Base-by-base conservation (phyloP, 2,113 vertebrate species). In the Limanda limanda region DNA sequence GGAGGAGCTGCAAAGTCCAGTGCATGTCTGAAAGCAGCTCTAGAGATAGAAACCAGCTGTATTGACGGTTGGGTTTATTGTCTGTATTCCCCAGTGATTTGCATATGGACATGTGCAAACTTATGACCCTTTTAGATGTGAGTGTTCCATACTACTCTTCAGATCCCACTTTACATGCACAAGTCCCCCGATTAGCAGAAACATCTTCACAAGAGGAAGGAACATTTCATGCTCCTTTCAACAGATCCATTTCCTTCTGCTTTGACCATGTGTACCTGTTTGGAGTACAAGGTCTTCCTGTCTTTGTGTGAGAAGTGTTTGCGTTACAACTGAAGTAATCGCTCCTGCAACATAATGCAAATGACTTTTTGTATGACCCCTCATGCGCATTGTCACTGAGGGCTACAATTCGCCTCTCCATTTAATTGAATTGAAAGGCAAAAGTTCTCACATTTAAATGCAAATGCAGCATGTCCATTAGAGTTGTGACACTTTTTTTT, bases 381-480 rank as follows among this genome's bases (percentile, higher is more conserved):
- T 57, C 60, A 40, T 86, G 74, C 24, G 17, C 66, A 64, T 73
- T 20, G 14, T 59, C 51, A 24, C 37, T 14, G 54, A 63, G 35
- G 59, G 60, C 35, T 66, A 55, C 64, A 12, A 17, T 54, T 24
- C 67, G 59, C 40, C 7, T 71, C 55, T 76, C 64, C 35, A 52
- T 89, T 76, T 52, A 76, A 82, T 81, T 81, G 68, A 81, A 84
- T 71, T 69, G 64, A 20, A 65, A 77, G 74, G 61, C 66, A 76
- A 74, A 86, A 79, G 66, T 83, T 72, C n/a, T 78, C 68, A 23
- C 79, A 82, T 88, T 87, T 88, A 79, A 79, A 89, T 89, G 77
- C 83, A 90, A 89, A 91, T 89, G 64, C 56, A 12, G 47, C 31
- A 57, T 60, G 83, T 79, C 84, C 76, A 73, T 88, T 92, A 82